Conservation (phyloP, 2,888 invertebrate species). For the Conops quadrifasciatus region DNA sequence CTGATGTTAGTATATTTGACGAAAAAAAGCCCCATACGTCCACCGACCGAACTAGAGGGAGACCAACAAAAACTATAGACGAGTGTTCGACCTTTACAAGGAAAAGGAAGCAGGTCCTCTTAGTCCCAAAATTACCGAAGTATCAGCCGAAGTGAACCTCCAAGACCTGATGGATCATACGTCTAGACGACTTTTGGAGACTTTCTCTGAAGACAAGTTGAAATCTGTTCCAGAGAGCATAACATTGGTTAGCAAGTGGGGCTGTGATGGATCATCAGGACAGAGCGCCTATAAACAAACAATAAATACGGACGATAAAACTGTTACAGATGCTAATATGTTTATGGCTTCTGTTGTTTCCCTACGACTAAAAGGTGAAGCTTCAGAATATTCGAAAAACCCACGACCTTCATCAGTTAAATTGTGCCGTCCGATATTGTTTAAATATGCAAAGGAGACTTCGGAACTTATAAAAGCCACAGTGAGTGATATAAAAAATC, state of each 20-base stretch:
- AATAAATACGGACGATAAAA: slow-evolving; percentile 18
- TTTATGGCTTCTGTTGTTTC: slow-evolving; percentile 22
- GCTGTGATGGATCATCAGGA: too few relatives aligned
- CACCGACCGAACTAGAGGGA: too few relatives aligned
- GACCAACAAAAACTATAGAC: too few relatives aligned
- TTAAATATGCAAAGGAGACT: background rate
- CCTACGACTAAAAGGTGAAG: slow-evolving; percentile 16
- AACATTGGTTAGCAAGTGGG: slow-evolving; percentile 7
- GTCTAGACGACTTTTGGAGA: background rate
- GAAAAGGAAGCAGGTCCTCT: background rate
- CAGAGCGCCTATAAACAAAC: too few relatives aligned
- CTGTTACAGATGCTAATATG: slow-evolving; percentile 22
- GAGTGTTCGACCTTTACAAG: too few relatives aligned
- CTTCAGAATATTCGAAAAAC: slow-evolving; percentile 19
- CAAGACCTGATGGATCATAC: background rate
- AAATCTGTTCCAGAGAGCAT: slow-evolving; percentile 1
- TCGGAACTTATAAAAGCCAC: background rate
- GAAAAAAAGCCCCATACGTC: too few relatives aligned
- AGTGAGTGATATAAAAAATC: background rate
- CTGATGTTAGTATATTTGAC: too few relatives aligned
- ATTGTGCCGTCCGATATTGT: background rate
- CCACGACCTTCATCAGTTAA: slow-evolving; percentile 19
- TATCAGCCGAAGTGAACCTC: background rate
- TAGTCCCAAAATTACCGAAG: background rate
- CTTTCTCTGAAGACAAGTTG: slow-evolving; percentile 3